These are phyloP conservation scores for Ernsta delagoae DNA, from an alignment of 2,888 invertebrate genomes.

Conservation along the genomic window DNA sequence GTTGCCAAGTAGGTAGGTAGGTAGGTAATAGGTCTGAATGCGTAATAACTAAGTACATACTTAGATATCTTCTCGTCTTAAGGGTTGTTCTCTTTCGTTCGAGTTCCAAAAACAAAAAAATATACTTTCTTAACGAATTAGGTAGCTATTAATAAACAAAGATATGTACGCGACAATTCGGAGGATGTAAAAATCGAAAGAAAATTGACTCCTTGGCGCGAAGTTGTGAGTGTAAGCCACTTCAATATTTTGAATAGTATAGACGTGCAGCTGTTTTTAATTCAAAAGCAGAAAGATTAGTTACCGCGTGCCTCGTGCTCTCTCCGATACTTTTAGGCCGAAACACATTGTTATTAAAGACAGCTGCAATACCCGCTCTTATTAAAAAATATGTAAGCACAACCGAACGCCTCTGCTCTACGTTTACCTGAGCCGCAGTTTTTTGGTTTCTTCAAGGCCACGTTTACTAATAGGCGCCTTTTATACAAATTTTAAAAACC, in stretches of 20 bases:
- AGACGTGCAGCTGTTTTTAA: conserved; percentile 57
- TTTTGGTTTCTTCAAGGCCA: conserved; percentile 53
- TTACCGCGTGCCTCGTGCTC: conserved; percentile 51
- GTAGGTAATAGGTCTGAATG: no score
- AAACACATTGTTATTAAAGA: conserved; percentile 68
- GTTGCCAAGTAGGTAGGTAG: no score
- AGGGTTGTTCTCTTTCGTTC: no score
- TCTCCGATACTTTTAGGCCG: conserved; percentile 54
- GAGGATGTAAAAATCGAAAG: background rate
- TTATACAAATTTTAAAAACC: background rate
- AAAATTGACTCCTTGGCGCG: conserved; percentile 7
- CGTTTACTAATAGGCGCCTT: conserved; percentile 23
- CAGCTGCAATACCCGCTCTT: conserved; percentile 69
- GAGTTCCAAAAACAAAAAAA: no score
- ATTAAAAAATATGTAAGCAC: conserved; percentile 55
- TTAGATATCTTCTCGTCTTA: no score
- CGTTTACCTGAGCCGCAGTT: conserved; percentile 56
- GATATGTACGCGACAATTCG: no score
- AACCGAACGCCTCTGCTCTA: conserved; percentile 44
- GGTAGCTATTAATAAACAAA: no score
- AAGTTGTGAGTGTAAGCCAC: conserved; percentile 33
- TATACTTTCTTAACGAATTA: no score
- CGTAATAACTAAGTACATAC: no score
- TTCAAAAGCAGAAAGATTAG: conserved; percentile 62
- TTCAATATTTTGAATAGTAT: conserved; percentile 44